A percentile compares a stretch with the other conserved stretches of the same genome.
These are phyloP conservation scores for Nothoprocta pentlandii DNA, from an alignment of 2,113 vertebrate species.

Conservation along the genomic window DNA sequence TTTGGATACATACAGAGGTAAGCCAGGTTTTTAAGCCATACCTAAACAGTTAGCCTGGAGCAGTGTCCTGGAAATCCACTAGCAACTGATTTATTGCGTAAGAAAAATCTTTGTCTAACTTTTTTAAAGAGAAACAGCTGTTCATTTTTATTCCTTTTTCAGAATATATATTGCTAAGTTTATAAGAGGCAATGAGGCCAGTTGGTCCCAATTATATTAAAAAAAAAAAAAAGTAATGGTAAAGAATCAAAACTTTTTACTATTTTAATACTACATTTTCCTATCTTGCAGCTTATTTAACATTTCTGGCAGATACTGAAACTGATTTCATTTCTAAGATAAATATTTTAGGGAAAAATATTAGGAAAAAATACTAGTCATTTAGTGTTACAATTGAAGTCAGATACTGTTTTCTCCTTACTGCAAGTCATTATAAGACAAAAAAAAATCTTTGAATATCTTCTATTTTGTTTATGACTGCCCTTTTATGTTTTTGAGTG, in stretches of 20 bases:
- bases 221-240: constrained; percentile 73
- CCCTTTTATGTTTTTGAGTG: background rate
- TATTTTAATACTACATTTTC: constrained; percentile 71
- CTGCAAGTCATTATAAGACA: background rate
- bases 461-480: background rate
- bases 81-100: constrained; percentile 87
- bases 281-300: constrained; percentile 75
- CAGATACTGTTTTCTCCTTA: background rate
- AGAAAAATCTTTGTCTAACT: constrained; percentile 85
- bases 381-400: constrained; percentile 8
- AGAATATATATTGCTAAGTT: constrained; percentile 85
- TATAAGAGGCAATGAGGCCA: constrained; percentile 85
- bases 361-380: background rate
- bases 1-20: constrained; percentile 98
- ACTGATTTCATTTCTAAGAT: constrained; percentile 61
- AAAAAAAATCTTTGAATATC: background rate
- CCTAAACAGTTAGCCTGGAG: constrained; percentile 74
- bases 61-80: constrained; percentile 79
- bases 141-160: constrained; percentile 82
- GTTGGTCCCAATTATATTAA: constrained; percentile 83
- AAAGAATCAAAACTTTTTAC: constrained; percentile 74
- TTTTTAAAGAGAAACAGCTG: constrained; percentile 85
- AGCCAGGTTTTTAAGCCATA: constrained; percentile 62
- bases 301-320: constrained; percentile 65
- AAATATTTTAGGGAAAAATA: constrained; percentile 31